Evolutionary conservation across 2,797 vertebrate species (phyloP), one percentile per base, ranked within the genome.

Genomic region (Sebastes matsubarae): DNA sequence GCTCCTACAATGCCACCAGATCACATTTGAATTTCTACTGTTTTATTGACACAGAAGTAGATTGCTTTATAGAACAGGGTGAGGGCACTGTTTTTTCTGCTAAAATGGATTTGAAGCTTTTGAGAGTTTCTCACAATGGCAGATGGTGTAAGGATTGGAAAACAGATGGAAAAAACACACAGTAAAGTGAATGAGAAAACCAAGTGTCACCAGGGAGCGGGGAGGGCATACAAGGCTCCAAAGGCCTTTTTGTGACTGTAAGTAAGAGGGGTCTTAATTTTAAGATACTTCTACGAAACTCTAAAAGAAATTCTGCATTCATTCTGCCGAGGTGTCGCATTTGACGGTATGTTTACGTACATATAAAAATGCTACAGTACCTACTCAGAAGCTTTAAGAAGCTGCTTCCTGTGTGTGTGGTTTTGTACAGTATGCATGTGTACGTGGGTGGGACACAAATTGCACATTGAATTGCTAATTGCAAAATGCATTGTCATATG

Each of bases 151-250:
- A 7, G 8, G 36, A 34, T 72, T 77, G 12, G 52, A 59, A 73
- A 24, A 36, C 36, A 75, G 64, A 69, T 61, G 68, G 72, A 71
- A 75, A 80, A 75, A 77, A 27, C 4, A 20, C 38, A 12, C 46
- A 38, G 61, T 25, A 9, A 58, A 54, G 46, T 69, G 46, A 82
- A 75, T 67, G 60, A 70, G 68, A 85, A 83, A 84, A 79, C 61
- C 54, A 70, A 79, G 34, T 11, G 13, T 60, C 32, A 46, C 30
- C 52, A 64, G 30, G 30, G 30, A 76, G 75, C 4, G 20, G n/a
- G 22, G 1, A n/a, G 20, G 5, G n/a, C 29, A 69, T 22, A 9
- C 58, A 14, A 36, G 16, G 25, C 60, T 64, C 69, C 11, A 79
- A 46, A 74, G 55, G 22, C 5, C 22, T 38, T 80, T 59, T 59